phyloP scores from a whole-genome alignment of 2,113 vertebrate genomes.

The Oreochromis spilurus region DNA sequence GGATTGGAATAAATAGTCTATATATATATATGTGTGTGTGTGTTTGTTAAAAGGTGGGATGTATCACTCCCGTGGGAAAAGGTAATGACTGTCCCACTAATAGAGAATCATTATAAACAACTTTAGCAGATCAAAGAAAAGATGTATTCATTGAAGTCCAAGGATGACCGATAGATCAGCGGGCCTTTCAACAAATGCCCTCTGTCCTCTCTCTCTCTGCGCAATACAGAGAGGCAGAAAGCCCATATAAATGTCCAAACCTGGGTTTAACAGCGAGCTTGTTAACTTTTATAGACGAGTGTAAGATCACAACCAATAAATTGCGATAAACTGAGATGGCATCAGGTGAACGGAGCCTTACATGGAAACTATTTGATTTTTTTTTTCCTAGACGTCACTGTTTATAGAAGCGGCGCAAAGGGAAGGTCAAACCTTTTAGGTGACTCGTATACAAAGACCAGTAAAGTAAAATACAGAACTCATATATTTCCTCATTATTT shows the following conservation, averaged over 20 bases:
- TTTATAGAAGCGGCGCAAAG: slow-evolving; percentile 28
- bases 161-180: slow-evolving; percentile 33
- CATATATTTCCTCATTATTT: background rate
- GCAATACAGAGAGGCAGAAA: background rate
- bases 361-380: slow-evolving; percentile 23
- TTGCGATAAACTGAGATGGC: slow-evolving; percentile 11
- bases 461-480: background rate
- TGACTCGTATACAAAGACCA: background rate
- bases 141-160: slow-evolving; percentile 50
- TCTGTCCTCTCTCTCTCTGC: background rate
- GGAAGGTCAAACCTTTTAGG: slow-evolving; percentile 16
- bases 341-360: slow-evolving; percentile 14
- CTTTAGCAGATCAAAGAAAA: slow-evolving; percentile 57
- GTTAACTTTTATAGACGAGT: slow-evolving; percentile 60
- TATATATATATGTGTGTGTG: background rate
- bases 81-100: slow-evolving; percentile 49
- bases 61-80: slow-evolving; percentile 49
- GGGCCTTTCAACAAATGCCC: slow-evolving; percentile 20
- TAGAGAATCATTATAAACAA: slow-evolving; percentile 64
- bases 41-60: background rate
- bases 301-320: slow-evolving; percentile 51
- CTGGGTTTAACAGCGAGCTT: slow-evolving; percentile 34
- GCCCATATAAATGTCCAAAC: slow-evolving; percentile 53
- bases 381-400: background rate
- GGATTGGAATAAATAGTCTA: slow-evolving; percentile 43